These are phyloP conservation scores for Enteromius trimaculatus DNA, from an alignment of 2,797 vertebrate species.

Conservation along the genomic window DNA sequence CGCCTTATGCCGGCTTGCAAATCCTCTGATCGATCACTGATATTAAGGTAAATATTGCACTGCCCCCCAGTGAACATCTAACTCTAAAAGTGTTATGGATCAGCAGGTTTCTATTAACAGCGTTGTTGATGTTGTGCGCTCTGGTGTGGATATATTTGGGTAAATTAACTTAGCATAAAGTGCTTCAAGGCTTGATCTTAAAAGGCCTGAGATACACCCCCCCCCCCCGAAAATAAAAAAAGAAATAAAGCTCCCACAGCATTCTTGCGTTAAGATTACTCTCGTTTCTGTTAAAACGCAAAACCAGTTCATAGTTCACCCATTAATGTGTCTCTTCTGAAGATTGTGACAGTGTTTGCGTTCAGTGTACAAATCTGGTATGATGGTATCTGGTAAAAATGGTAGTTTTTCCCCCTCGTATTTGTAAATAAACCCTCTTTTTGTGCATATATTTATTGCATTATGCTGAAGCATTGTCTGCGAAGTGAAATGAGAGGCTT, in stretches of 20 bases:
- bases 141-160: slow-evolving; percentile 82
- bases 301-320: neutral
- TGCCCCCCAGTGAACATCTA: slow-evolving; percentile 91
- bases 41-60: slow-evolving; percentile 88
- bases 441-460: slow-evolving; percentile 47
- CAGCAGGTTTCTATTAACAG: slow-evolving; percentile 97
- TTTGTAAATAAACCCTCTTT: slow-evolving; percentile 25
- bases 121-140: slow-evolving; percentile 83
- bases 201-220: slow-evolving; percentile 39
- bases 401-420: neutral
- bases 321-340: neutral
- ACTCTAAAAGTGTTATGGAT: slow-evolving; percentile 88
- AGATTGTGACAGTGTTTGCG: slow-evolving; percentile 1
- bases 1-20: slow-evolving; percentile 95
- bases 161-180: slow-evolving; percentile 88
- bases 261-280: neutral
- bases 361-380: neutral
- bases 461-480: slow-evolving; percentile 42
- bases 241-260: slow-evolving; percentile 8
- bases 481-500: slow-evolving; percentile 54
- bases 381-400: slow-evolving; percentile 10
- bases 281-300: neutral
- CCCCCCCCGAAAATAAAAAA: neutral
- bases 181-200: slow-evolving; percentile 75
- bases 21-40: slow-evolving; percentile 95